Evolutionary conservation across 1,140 invertebrate species (phyloP).

Genomic region (Phocides pigmalion): DNA sequence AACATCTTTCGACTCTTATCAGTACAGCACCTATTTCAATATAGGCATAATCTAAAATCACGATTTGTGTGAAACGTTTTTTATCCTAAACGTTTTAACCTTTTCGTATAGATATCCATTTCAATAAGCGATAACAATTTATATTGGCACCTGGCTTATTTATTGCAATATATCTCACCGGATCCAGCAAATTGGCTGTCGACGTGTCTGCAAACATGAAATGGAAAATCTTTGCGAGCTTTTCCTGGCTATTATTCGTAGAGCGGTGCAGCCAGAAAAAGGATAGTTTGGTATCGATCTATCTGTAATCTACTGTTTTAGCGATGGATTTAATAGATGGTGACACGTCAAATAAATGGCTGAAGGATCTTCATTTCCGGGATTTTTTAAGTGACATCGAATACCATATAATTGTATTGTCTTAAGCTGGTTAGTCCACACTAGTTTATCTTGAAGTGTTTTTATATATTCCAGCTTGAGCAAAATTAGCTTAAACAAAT

Average conservation of each 20-base stretch:
- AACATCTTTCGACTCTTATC: no score
- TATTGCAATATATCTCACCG: constrained; percentile 37
- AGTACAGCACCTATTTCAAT: neutral
- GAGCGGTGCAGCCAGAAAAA: neutral
- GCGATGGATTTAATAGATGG: neutral
- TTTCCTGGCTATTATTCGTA: constrained; percentile 33
- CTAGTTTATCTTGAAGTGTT: no score
- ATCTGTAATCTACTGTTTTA: neutral
- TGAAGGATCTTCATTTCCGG: no score
- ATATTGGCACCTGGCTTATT: constrained; percentile 39
- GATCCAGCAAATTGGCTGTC: constrained; percentile 39
- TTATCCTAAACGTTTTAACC: constrained; percentile 6
- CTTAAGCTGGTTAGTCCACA: no score
- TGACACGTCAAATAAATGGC: no score
- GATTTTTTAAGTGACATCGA: no score
- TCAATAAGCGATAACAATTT: constrained; percentile 36
- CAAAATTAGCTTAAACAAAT: no score
- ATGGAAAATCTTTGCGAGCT: constrained; percentile 34
- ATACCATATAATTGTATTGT: no score
- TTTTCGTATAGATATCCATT: constrained; percentile 7
- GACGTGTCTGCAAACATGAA: constrained; percentile 35
- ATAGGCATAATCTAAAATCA: constrained; percentile 4
- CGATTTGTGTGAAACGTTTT: neutral
- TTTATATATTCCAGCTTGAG: no score
- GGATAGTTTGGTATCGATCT: neutral